These are phyloP conservation scores for Drosophila sp. DNA, from an alignment of 1,140 invertebrate species.

Conservation along the genomic window DNA sequence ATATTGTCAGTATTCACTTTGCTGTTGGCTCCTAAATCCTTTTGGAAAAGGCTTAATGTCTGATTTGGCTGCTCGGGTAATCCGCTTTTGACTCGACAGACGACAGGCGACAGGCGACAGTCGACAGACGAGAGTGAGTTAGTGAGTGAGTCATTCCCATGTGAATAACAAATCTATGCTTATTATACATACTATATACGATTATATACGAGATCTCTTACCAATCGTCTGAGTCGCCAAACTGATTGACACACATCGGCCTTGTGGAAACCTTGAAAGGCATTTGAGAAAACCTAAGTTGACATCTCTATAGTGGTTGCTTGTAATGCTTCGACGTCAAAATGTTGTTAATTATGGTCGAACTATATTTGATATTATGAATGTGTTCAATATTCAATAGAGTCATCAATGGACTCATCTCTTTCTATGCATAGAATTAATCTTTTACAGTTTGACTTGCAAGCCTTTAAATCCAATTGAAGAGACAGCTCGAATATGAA, in stretches of 20 bases:
- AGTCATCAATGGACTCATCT: too few species aligned
- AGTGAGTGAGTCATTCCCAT: background rate
- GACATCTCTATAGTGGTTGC: slow-evolving; percentile 26
- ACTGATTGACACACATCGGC: slow-evolving; percentile 32
- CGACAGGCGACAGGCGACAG: too few species aligned
- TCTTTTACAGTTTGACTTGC: too few species aligned
- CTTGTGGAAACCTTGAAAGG: slow-evolving; percentile 10
- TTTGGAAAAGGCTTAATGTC: slow-evolving; percentile 75
- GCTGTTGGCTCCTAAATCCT: slow-evolving; percentile 58
- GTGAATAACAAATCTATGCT: slow-evolving; percentile 43
- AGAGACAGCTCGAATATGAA: too few species aligned
- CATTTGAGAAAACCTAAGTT: slow-evolving; percentile 27
- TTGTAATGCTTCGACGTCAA: background rate
- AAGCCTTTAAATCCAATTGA: too few species aligned
- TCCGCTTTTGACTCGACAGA: slow-evolving; percentile 58
- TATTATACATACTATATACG: too few species aligned
- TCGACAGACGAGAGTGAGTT: background rate
- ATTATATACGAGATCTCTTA: too few species aligned
- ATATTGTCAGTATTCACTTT: slow-evolving; percentile 40
- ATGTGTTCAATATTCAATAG: too few species aligned
- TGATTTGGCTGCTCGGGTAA: slow-evolving; percentile 60
- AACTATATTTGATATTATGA: too few species aligned
- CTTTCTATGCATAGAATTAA: too few species aligned
- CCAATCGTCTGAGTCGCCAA: background rate
- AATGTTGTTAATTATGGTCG: background rate